phyloP scores from a whole-genome alignment of 2,888 invertebrate genomes.

The Yponomeuta malinellus region DNA sequence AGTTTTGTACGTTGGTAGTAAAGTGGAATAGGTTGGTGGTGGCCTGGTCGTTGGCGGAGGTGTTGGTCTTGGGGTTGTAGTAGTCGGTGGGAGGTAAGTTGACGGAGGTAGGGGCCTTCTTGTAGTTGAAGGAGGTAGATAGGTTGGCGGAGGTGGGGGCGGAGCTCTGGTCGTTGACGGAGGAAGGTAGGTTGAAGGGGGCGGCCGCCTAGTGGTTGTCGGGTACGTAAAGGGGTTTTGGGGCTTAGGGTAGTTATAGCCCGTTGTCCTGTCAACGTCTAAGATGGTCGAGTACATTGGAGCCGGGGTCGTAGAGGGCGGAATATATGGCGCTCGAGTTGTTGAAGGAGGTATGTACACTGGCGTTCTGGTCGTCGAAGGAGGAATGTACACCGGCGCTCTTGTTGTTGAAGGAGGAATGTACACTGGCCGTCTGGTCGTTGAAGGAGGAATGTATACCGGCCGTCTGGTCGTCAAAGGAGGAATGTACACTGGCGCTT shows the following conservation, averaged over 20 bases:
- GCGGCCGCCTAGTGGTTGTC: slow-evolving; percentile 25
- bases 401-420: slow-evolving; percentile 21
- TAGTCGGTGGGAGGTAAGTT: slow-evolving; percentile 19
- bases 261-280: slow-evolving; percentile 35
- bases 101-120: slow-evolving; percentile 13
- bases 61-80: slow-evolving; percentile 16
- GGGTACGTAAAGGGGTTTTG: slow-evolving; percentile 42
- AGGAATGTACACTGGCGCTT: slow-evolving; percentile 23
- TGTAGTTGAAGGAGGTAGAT: slow-evolving; percentile 19
- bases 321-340: slow-evolving; percentile 22
- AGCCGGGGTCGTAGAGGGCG: slow-evolving; percentile 26
- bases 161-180: slow-evolving; percentile 19
- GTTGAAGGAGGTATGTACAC: slow-evolving; percentile 22
- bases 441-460: slow-evolving; percentile 15
- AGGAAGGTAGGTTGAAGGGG: slow-evolving; percentile 20
- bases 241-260: slow-evolving; percentile 40
- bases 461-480: slow-evolving; percentile 23
- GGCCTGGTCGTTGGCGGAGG: slow-evolving; percentile 17
- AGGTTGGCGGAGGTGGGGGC: slow-evolving; percentile 23
- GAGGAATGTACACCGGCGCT: slow-evolving; percentile 18
- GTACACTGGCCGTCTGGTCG: slow-evolving; percentile 19
- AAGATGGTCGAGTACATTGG: slow-evolving; percentile 30
- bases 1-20: slow-evolving; percentile 2
- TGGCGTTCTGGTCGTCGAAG: slow-evolving; percentile 18
- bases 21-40: slow-evolving; percentile 14